Evolutionary conservation across 1,140 invertebrate genomes (phyloP), one percentile per base, ranked within the genome.

Genomic region (Drosophila virilis): DNA sequence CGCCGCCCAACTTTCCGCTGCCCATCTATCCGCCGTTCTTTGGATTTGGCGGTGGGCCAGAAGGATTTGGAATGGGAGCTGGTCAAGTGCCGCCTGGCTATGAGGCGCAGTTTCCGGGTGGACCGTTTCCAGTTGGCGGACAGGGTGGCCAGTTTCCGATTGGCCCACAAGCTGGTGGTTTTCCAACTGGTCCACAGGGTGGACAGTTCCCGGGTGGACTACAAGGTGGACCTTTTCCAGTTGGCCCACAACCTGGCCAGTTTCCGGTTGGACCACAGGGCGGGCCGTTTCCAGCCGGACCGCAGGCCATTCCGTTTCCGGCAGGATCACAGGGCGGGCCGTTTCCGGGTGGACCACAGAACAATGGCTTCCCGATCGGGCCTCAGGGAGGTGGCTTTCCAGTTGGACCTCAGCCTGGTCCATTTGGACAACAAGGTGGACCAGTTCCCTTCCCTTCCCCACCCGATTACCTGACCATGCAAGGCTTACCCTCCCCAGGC

Each of bases 21-120:
- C 83, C 83, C 58, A 89, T 89, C 8, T 88, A 90, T 12, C 84
- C 84, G 32, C 84, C 84, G 6, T 88, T 72, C 62, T 89, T 84
- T 38, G 80, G 84, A 7, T 88, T 88, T 33, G 80, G 73, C 8
- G 73, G 74, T 8, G 43, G 45, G 2, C 28, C 55, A 1, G 67
- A 57, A 1, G 74, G 66, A 4, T 60, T 69, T 6, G 48, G 28
- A 12, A 35, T 10, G 22, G 13, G 43, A 8, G 54, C 62, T 10
- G 17, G 4, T 10, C 58, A 72, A 6, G 60, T 62, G 17, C 78
- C 78, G 3, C 71, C 68, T 2, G 78, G 68, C 7, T 81, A 68
- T 55, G 42, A 35, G 7, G 46, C 55, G 0, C 74, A 68, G 5
- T 70, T 77, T 8, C 8, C 33, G 3, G 45, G 40, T 28, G 71